phyloP scores from a whole-genome alignment of 2,797 vertebrate genomes.

The Gambusia yucatana region DNA sequence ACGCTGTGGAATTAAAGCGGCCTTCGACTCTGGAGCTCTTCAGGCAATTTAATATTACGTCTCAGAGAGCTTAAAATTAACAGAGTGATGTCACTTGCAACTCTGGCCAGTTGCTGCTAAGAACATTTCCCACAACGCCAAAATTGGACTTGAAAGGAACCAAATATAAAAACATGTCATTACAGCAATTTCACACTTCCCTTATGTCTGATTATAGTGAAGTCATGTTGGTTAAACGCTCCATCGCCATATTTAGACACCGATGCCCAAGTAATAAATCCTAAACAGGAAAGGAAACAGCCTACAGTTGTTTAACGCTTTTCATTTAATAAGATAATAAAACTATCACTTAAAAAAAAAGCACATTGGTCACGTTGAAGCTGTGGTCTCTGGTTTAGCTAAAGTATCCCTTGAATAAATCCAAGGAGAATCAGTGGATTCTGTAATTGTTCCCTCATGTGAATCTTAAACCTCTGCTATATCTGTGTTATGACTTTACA shows the following conservation, averaged over 20 bases:
- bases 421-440: not conserved
- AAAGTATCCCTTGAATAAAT: not conserved
- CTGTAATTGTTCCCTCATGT: not conserved
- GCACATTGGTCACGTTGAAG: not conserved
- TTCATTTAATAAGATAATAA: not conserved
- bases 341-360: not conserved
- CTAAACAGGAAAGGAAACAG: not conserved
- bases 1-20: constrained; percentile 18
- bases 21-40: not conserved
- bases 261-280: not conserved
- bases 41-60: not conserved
- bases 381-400: constrained; percentile 1
- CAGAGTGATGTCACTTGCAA: not conserved
- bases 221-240: not conserved
- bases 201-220: not conserved
- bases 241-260: not conserved
- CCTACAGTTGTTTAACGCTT: not conserved
- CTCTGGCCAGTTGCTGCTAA: not conserved
- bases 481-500: not conserved
- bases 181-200: not conserved
- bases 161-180: not conserved
- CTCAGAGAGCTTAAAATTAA: not conserved
- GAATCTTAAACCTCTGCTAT: not conserved
- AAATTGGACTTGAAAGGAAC: constrained; percentile 3
- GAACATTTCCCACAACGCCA: not conserved